Evolutionary conservation across 2,113 vertebrate species (phyloP).

Genomic region (Leiothrix lutea): DNA sequence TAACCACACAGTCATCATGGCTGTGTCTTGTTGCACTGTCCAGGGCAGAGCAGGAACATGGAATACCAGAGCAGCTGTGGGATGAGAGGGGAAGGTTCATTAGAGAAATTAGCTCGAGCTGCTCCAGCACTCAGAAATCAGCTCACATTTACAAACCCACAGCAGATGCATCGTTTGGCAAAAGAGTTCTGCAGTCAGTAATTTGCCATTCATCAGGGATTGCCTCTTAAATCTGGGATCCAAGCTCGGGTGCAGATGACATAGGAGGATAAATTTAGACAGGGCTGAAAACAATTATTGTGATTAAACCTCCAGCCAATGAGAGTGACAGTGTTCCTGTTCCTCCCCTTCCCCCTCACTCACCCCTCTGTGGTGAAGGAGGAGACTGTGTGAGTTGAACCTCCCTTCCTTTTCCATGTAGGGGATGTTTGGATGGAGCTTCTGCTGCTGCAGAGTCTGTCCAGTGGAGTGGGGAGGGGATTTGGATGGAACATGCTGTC

Average conservation of each 20-base stretch:
- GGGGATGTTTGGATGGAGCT: neutral
- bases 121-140: conserved; percentile 39
- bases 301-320: conserved; percentile 45
- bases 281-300: conserved; percentile 39
- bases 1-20: neutral
- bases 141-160: conserved; percentile 39
- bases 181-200: neutral
- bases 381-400: neutral
- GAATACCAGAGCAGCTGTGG: neutral
- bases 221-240: conserved; percentile 41
- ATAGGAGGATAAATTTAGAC: conserved; percentile 49
- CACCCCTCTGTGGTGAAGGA: neutral
- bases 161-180: conserved; percentile 52
- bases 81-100: neutral
- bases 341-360: neutral
- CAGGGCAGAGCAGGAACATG: neutral
- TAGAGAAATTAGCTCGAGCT: conserved; percentile 33
- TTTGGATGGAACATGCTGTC: neutral
- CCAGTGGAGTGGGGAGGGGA: fast-evolving
- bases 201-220: conserved; percentile 64
- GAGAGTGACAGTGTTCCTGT: neutral
- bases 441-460: neutral
- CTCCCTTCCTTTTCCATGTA: neutral
- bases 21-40: neutral
- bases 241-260: conserved; percentile 24